These are phyloP conservation scores for Struthio camelus DNA, from an alignment of 2,113 vertebrate species.

Conservation along the genomic window DNA sequence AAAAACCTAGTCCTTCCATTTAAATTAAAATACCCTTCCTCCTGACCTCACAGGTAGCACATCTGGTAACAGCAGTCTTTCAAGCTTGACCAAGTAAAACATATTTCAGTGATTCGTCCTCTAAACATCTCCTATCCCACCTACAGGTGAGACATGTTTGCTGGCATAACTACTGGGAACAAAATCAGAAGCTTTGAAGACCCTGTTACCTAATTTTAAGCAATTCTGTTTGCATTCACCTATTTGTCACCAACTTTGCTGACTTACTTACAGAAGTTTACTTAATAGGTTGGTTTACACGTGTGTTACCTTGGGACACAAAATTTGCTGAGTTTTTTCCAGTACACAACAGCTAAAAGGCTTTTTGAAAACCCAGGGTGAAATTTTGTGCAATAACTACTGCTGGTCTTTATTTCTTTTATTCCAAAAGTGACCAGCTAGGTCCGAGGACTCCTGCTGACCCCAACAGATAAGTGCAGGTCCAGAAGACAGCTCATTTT, in stretches of 20 bases:
- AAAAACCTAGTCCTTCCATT: accelerated
- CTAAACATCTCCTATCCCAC: background rate
- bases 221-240: background rate
- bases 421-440: background rate
- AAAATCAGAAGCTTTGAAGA: background rate
- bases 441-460: background rate
- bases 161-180: background rate
- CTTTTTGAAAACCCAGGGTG: background rate
- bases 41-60: accelerated
- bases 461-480: background rate
- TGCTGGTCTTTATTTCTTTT: background rate
- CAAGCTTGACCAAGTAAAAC: background rate
- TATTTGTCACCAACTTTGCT: background rate
- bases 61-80: background rate
- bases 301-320: background rate
- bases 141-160: background rate
- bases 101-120: background rate
- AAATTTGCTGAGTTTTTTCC: background rate
- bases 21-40: background rate
- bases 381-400: background rate
- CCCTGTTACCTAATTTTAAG: background rate
- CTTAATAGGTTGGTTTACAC: background rate
- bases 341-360: no score
- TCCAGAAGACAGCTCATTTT: background rate
- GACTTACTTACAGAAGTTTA: background rate